Evolutionary conservation across 2,888 invertebrate genomes (phyloP), one percentile per base, ranked within the genome.

Genomic region (Taphrorychus bicolor): DNA sequence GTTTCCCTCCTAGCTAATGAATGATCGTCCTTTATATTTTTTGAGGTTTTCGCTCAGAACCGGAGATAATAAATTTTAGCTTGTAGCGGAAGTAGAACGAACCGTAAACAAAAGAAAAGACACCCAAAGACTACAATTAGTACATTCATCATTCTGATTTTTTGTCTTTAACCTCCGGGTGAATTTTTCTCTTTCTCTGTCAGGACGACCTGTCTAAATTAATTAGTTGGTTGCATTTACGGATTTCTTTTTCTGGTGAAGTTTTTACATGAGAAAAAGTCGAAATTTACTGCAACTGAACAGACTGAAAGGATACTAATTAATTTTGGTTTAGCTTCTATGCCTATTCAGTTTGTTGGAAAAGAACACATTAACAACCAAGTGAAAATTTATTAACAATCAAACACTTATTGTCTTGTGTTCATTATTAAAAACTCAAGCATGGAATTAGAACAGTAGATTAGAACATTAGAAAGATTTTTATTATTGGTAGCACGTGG

Each of bases 21-120:
- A 62, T 24, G 48, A 56, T 56, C 45, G 32, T 62, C 42, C 48
- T 52, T 62, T 62, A 56, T 62, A 48, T 62, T 54, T 62, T 41
- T 48, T 56, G 45, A 56, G 22, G 52, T 32, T 60, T 61, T 54
- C 22, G 14, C 22, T n/a, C 41, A 17, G 22, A 16, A 11, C 24
- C 56, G 56, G 41, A 56, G 54, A 61, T 52, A 53, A 42, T 53
- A 61, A 61, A 53, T 61, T 61, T 53, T 19, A 32, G 53, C 49
- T 49, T 18, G 32, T 17, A 58, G 21, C 53, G 53, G 53, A 51
- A 51, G 53, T 23, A 53, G 53, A 53, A 17, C 16, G 53, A 17
- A 53, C 19, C 17, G 51, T 51, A 51, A 51, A 51, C 51, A 51
- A 51, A 51, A 51, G 51, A 4, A 45, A 51, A 51, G 51, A 51